Conservation (phyloP, 2,113 vertebrate species). For the Percina caprodes region DNA sequence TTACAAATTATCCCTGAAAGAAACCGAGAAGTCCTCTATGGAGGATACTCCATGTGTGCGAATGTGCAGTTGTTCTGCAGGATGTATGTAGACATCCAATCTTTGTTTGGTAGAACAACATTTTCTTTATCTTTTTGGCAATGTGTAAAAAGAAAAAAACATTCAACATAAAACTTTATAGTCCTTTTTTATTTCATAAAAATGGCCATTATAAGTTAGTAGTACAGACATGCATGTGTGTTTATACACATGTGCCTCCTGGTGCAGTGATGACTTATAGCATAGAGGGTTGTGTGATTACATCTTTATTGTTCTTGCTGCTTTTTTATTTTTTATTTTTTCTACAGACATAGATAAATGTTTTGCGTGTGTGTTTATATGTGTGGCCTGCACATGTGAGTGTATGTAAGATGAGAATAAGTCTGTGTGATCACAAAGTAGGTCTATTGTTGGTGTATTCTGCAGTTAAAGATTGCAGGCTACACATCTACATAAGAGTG, state of each 20-base stretch:
- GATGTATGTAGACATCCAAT: background rate
- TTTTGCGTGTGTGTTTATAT: background rate
- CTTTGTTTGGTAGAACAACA: conserved; percentile 3
- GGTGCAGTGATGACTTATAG: background rate
- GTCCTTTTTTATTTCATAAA: background rate
- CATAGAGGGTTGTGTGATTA: background rate
- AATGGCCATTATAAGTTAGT: background rate
- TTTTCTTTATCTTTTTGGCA: background rate
- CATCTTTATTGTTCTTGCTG: background rate
- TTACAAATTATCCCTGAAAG: background rate
- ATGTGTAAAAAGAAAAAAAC: background rate
- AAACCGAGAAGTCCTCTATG: background rate
- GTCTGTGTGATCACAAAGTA: background rate
- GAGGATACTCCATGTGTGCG: background rate
- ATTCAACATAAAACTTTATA: background rate
- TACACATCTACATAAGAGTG: conserved; percentile 10
- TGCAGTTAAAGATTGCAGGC: background rate
- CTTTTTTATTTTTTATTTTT: background rate
- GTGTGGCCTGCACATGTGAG: background rate
- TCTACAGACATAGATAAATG: background rate
- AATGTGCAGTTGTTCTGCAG: background rate
- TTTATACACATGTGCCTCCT: background rate
- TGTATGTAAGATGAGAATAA: background rate
- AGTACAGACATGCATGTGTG: background rate
- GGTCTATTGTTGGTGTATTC: background rate